Evolutionary conservation across 1,140 invertebrate species (phyloP).

Genomic region (Oryzaephilus surinamensis): DNA sequence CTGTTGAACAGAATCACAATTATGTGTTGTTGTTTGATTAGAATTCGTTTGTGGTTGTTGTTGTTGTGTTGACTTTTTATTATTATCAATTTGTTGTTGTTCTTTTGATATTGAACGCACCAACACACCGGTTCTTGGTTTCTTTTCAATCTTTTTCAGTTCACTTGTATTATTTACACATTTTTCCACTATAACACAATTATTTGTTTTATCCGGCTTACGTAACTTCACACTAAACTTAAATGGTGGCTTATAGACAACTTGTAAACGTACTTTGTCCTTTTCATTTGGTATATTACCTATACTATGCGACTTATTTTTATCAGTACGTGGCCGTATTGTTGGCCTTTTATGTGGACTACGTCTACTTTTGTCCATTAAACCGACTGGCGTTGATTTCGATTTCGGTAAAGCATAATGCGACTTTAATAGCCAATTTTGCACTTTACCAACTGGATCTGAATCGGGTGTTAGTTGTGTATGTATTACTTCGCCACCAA

Average conservation of each 20-base stretch:
- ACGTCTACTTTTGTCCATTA: conserved; percentile 37
- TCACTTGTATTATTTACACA: conserved; percentile 10
- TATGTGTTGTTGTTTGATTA: neutral
- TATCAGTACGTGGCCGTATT: conserved; percentile 32
- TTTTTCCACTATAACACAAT: conserved; percentile 30
- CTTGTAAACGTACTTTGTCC: conserved; percentile 63
- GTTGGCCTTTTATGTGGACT: conserved; percentile 31
- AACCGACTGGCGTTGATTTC: conserved; percentile 57
- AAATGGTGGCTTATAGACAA: conserved; percentile 77
- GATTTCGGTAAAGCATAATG: conserved; percentile 46
- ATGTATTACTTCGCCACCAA: conserved; percentile 26
- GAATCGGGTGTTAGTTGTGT: conserved; percentile 37
- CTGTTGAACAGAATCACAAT: conserved; percentile 9
- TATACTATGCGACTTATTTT: conserved; percentile 36
- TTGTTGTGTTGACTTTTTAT: conserved; percentile 10
- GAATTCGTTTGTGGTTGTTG: neutral
- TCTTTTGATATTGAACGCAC: conserved; percentile 35
- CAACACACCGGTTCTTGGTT: conserved; percentile 40
- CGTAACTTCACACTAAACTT: conserved; percentile 71
- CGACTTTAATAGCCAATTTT: conserved; percentile 72
- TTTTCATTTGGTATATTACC: conserved; percentile 41
- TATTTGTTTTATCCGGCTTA: conserved; percentile 53
- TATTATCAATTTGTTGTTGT: conserved; percentile 24
- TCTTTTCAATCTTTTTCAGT: conserved; percentile 12
- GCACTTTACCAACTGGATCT: conserved; percentile 69